Conservation (phyloP, 2,888 invertebrate species). For the Acleris sparsana region DNA sequence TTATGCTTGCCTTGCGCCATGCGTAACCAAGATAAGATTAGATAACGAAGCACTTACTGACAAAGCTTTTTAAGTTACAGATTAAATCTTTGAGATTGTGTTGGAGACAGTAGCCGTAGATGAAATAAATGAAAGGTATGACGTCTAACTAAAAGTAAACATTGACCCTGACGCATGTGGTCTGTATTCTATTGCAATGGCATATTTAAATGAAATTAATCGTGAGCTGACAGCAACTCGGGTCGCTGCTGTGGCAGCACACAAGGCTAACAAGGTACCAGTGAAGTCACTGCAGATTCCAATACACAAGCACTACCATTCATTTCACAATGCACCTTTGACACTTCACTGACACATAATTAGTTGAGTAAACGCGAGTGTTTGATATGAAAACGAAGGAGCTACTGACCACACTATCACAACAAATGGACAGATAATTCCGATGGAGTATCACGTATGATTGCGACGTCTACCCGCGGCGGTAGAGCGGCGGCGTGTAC, state of each 20-base stretch:
- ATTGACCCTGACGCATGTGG: constrained; percentile 62
- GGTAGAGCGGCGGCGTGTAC: constrained; percentile 68
- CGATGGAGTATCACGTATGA: constrained; percentile 19
- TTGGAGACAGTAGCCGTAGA: not conserved
- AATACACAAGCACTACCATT: constrained; percentile 60
- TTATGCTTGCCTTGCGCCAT: constrained; percentile 22
- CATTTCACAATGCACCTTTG: constrained; percentile 73
- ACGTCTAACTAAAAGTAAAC: constrained; percentile 40
- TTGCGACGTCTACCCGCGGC: constrained; percentile 62
- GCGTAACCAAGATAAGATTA: constrained; percentile 23
- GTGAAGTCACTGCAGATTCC: constrained; percentile 62
- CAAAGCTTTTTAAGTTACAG: constrained; percentile 21
- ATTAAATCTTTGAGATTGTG: not conserved
- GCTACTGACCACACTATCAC: constrained; percentile 12
- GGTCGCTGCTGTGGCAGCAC: constrained; percentile 51
- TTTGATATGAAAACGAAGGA: not conserved
- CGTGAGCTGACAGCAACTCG: constrained; percentile 50
- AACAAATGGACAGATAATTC: constrained; percentile 30
- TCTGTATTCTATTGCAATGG: constrained; percentile 61
- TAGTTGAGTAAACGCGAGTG: not conserved
- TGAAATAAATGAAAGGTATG: not conserved
- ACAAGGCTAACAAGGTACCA: constrained; percentile 74
- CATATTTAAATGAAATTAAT: constrained; percentile 68
- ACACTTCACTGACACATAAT: constrained; percentile 54
- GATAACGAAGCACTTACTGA: constrained; percentile 28